Evolutionary conservation across 2,888 invertebrate genomes (phyloP).

Genomic region (Noctua comes): DNA sequence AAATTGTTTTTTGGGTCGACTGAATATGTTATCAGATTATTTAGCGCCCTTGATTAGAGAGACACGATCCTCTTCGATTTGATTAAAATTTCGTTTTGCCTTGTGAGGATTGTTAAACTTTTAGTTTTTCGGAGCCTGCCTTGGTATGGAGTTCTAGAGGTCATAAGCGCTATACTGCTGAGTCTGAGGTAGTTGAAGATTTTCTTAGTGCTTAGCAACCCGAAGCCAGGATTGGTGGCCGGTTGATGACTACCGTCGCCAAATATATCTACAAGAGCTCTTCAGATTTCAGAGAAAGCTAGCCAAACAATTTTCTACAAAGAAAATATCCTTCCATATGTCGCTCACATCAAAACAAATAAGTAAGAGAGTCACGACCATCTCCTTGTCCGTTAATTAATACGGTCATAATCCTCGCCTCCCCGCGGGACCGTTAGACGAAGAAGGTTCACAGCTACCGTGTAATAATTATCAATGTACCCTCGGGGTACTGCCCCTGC

Average conservation of each 20-base stretch:
- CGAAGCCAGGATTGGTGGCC: too few species aligned
- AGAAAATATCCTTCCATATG: conserved; percentile 6
- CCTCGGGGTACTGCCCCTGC: conserved; percentile 76
- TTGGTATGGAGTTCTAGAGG: too few species aligned
- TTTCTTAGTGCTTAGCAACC: too few species aligned
- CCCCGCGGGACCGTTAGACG: conserved; percentile 79
- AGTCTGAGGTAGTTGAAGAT: too few species aligned
- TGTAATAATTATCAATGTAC: conserved; percentile 90
- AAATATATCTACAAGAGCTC: not conserved
- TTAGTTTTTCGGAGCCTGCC: too few species aligned
- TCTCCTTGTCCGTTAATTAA: conserved; percentile 83
- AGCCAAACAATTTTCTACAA: not conserved
- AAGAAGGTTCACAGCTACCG: conserved; percentile 77
- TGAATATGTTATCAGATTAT: too few species aligned
- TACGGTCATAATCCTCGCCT: conserved; percentile 77
- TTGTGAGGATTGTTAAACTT: not conserved
- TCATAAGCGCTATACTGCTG: too few species aligned
- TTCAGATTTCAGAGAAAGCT: not conserved
- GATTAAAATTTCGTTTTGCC: not conserved
- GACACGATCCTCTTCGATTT: too few species aligned
- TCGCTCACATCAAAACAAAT: conserved; percentile 66
- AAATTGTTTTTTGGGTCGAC: too few species aligned
- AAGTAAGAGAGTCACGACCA: conserved; percentile 78
- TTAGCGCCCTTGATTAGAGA: too few species aligned
- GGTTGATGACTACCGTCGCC: not conserved